phyloP scores from a whole-genome alignment of 2,113 vertebrate species.

The Ceratotherium simum region DNA sequence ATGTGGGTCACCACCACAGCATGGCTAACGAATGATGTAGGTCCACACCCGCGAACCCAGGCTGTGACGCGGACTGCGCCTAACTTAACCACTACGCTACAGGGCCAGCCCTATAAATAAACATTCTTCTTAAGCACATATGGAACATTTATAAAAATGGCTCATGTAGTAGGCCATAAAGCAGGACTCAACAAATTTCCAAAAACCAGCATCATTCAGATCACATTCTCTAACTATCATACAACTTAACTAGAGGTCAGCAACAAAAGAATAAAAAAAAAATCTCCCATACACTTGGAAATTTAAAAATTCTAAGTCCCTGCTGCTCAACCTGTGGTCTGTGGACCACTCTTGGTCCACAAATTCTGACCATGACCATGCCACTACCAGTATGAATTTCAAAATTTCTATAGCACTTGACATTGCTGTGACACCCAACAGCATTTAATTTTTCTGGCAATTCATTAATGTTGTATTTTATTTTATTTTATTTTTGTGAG shows the following conservation, averaged over 20 bases:
- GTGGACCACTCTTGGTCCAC: neutral
- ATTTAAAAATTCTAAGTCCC: neutral
- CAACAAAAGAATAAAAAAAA: neutral
- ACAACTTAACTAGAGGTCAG: neutral
- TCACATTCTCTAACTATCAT: neutral
- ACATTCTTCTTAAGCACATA: neutral
- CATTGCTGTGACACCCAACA: neutral
- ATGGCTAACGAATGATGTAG: too few species aligned
- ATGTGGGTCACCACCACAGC: too few species aligned
- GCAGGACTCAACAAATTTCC: neutral
- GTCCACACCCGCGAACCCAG: too few species aligned
- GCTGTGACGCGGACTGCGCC: too few species aligned
- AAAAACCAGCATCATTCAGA: neutral
- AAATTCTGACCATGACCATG: neutral
- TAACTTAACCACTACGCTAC: too few species aligned
- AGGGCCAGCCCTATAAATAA: neutral
- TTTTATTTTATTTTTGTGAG: too few species aligned
- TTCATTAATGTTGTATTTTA: neutral
- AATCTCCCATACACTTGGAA: neutral
- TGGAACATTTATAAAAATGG: neutral
- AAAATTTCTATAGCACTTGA: neutral
- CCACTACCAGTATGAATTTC: neutral
- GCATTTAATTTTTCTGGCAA: neutral
- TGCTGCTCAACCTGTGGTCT: neutral
- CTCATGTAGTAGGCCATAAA: neutral